Evolutionary conservation across 2,113 vertebrate genomes (phyloP).

Genomic region (Albula glossodonta): DNA sequence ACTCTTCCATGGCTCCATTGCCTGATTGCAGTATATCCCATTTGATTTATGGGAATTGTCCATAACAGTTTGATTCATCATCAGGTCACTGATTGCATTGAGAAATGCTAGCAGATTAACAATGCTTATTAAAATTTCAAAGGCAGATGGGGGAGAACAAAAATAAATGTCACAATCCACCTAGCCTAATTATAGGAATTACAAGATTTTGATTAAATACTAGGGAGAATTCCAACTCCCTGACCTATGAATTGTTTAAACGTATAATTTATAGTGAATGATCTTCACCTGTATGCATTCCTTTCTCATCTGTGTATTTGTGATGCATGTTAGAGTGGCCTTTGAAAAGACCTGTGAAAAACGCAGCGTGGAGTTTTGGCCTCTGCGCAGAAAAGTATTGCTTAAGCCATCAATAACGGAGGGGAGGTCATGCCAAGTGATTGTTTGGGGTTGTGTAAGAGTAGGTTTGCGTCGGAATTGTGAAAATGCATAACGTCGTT

Average conservation of each 20-base stretch:
- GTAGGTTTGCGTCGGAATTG: not conserved
- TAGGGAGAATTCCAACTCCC: constrained; percentile 36
- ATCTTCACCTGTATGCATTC: not conserved
- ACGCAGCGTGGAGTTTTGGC: constrained; percentile 6
- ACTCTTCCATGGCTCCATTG: not conserved
- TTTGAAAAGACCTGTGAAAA: not conserved
- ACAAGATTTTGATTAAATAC: constrained; percentile 25
- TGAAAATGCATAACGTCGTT: not conserved
- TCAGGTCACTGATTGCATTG: not conserved
- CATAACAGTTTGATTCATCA: not conserved
- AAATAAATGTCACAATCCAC: constrained; percentile 31
- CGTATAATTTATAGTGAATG: constrained; percentile 32
- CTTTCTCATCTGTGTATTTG: constrained; percentile 33
- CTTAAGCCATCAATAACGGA: not conserved
- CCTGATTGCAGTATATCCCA: not conserved
- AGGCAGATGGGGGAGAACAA: constrained; percentile 4
- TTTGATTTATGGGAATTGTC: not conserved
- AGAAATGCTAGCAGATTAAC: not conserved
- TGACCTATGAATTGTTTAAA: constrained; percentile 17
- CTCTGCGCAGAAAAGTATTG: not conserved
- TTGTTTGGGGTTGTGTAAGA: not conserved
- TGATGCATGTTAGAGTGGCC: constrained; percentile 19
- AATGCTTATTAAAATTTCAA: not conserved
- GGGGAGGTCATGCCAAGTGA: not conserved
- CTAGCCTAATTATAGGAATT: constrained; percentile 26